phyloP scores from a whole-genome alignment of 92 coral and sea anemone species.

The Desmophyllum pertusum region DNA sequence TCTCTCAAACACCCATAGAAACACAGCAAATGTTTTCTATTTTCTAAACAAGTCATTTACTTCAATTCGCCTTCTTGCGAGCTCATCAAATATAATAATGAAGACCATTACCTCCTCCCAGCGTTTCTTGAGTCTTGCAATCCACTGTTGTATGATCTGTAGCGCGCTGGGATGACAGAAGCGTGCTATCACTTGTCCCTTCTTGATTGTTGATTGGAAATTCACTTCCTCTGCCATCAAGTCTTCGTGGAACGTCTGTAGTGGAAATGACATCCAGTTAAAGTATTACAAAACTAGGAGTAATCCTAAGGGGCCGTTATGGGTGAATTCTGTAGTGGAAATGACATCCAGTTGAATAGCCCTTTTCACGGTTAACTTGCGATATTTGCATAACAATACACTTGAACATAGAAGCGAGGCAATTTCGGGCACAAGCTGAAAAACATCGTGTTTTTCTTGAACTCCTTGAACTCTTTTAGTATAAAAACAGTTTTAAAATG shows the following conservation, averaged over 20 bases:
- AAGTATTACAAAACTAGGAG: no score
- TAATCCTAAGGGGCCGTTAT: no score
- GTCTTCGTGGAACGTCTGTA: conserved; percentile 82
- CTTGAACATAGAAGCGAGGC: no score
- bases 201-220: conserved; percentile 89
- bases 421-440: no score
- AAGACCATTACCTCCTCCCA: conserved; percentile 80
- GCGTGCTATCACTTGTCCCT: conserved; percentile 97
- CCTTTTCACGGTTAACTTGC: no score
- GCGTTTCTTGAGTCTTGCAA: conserved; percentile 90
- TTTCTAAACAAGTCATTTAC: neutral
- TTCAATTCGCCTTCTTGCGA: neutral
- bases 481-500: no score
- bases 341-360: neutral
- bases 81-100: neutral
- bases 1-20: no score
- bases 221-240: conserved; percentile 88
- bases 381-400: no score
- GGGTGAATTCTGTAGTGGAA: conserved; percentile 60
- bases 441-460: no score
- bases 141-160: conserved; percentile 93
- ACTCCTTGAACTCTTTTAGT: no score
- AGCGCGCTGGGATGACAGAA: conserved; percentile 99
- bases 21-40: neutral
- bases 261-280: neutral